Conservation (phyloP, 2,113 vertebrate genomes). For the Pituophis catenifer region DNA sequence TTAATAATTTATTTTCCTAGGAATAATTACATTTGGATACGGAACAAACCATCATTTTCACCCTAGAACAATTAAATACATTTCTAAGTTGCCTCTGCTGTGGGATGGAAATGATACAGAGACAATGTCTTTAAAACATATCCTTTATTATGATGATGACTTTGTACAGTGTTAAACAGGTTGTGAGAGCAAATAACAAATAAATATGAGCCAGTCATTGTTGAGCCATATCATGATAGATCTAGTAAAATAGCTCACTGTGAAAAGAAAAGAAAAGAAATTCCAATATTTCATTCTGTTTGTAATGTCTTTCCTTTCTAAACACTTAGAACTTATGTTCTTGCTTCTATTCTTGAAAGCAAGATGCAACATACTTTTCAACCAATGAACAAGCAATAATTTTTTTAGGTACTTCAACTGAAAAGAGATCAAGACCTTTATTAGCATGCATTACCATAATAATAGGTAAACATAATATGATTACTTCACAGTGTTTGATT, state of each 20-base stretch:
- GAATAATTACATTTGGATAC: not conserved
- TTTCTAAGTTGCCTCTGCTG: not conserved
- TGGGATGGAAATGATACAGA: not conserved
- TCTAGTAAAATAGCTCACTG: not conserved
- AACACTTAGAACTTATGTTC: not conserved
- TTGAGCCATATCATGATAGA: not conserved
- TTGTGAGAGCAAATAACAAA: not conserved
- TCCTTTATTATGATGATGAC: not conserved
- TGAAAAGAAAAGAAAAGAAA: not conserved
- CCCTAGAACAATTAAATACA: not conserved
- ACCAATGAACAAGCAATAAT: not conserved
- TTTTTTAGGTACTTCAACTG: not conserved
- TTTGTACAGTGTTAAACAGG: not conserved
- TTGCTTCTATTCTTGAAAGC: not conserved
- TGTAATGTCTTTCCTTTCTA: not conserved
- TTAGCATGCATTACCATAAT: conserved; percentile 30
- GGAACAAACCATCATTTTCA: not conserved
- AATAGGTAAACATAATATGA: conserved; percentile 24
- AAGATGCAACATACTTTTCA: not conserved
- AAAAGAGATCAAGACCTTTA: conserved; percentile 42
- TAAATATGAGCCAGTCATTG: not conserved
- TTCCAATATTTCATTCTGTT: not conserved
- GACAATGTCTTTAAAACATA: not conserved
- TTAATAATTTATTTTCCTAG: not conserved
- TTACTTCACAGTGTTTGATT: conserved; percentile 34